A percentile compares a stretch with the other conserved stretches of the same genome.
Conservation (phyloP, 2,888 invertebrate species). For the Drosophila atripex region DNA sequence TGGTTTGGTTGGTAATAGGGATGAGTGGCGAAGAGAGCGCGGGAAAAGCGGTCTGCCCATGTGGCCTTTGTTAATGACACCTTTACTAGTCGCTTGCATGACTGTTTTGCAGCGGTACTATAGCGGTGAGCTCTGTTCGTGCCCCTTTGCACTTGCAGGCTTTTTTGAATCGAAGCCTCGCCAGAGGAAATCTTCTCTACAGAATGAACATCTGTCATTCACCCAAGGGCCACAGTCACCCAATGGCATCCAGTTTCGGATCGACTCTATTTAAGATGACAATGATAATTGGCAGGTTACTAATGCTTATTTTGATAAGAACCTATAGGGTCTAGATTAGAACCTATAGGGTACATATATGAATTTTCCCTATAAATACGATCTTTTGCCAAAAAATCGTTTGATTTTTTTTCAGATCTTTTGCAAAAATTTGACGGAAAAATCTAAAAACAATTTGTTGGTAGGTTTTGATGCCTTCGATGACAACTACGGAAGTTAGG, state of each 20-base stretch:
- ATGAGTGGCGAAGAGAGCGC: slow-evolving; percentile 8
- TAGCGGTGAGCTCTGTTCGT: slow-evolving; percentile 8
- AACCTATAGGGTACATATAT: no score
- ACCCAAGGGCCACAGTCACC: no score
- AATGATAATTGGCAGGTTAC: neutral
- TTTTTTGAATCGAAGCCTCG: neutral
- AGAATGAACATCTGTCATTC: slow-evolving; percentile 8
- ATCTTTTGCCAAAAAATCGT: no score
- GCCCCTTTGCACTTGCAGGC: slow-evolving; percentile 25
- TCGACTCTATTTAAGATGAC: neutral
- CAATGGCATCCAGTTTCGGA: neutral
- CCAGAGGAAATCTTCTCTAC: slow-evolving; percentile 4
- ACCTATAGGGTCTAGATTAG: no score
- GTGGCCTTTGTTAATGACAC: slow-evolving; percentile 59
- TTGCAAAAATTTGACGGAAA: no score
- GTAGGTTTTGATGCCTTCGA: no score
- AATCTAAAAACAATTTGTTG: no score
- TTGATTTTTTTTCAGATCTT: no score
- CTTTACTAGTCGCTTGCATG: slow-evolving; percentile 21
- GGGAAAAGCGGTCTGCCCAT: slow-evolving; percentile 18
- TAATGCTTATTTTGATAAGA: neutral
- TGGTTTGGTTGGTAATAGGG: slow-evolving; percentile 4
- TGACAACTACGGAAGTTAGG: no score
- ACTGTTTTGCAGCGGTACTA: neutral
- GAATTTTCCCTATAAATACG: no score